Evolutionary conservation across 2,113 vertebrate species (phyloP).

Genomic region (Carettochelys insculpta): DNA sequence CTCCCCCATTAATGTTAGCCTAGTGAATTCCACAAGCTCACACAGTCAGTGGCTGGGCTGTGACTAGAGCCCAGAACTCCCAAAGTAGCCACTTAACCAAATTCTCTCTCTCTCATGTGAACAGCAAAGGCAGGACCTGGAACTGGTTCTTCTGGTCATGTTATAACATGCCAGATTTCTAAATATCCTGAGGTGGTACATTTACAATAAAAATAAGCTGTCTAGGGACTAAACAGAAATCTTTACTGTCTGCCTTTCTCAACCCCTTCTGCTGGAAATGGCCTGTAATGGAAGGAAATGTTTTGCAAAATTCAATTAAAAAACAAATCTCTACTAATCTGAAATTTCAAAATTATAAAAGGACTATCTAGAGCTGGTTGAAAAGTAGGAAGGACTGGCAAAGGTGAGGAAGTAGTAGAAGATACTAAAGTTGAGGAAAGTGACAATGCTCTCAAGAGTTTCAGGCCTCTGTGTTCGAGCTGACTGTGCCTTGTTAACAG

Average conservation of each 20-base stretch:
- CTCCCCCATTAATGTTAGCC: constrained; percentile 21
- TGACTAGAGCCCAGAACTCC: not conserved
- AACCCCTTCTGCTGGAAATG: not conserved
- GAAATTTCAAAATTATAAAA: not conserved
- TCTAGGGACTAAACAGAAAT: not conserved
- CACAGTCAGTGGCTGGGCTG: not conserved
- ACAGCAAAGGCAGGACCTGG: not conserved
- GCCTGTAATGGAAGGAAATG: not conserved
- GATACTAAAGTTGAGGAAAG: too few relatives aligned
- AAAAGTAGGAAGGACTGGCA: not conserved
- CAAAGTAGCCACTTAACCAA: not conserved
- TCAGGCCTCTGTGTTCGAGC: too few relatives aligned
- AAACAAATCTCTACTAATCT: not conserved
- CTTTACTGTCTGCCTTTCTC: not conserved
- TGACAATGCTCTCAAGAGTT: too few relatives aligned
- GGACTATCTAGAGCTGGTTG: not conserved
- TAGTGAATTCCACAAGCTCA: not conserved
- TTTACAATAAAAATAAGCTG: not conserved
- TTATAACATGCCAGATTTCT: rapidly evolving
- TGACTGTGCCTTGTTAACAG: too few relatives aligned
- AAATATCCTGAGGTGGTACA: rapidly evolving
- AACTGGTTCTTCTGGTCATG: not conserved
- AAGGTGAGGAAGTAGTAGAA: too few relatives aligned
- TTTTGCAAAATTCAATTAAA: rapidly evolving
- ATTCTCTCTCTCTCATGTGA: not conserved